Percentiles rank a stretch among this genome's conserved stretches.
Conservation (phyloP, 2,888 invertebrate genomes). For the Eueremaeus valkanovi region DNA sequence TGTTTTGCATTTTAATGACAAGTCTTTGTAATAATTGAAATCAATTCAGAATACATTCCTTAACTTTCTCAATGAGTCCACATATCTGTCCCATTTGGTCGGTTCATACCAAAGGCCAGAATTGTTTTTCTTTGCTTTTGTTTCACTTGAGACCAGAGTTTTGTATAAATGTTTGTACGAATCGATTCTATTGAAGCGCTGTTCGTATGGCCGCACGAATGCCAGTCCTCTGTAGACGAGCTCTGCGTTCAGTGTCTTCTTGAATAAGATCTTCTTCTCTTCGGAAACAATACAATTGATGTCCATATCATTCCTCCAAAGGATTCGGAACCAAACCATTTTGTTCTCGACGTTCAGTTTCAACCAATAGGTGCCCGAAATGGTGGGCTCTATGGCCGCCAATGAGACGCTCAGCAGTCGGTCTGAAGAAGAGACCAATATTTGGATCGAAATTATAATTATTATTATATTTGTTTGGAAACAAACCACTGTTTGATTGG, state of each 20-base stretch:
- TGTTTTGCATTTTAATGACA: not conserved
- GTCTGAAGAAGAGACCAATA: not conserved
- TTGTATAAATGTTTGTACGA: not conserved
- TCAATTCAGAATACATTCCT: not conserved
- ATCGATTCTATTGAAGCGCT: not conserved
- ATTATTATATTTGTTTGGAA: too few species aligned
- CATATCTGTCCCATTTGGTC: not conserved
- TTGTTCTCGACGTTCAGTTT: conserved; percentile 18
- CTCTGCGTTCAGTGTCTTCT: not conserved
- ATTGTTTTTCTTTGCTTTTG: conserved; percentile 14
- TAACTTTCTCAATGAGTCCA: not conserved
- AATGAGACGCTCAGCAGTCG: conserved; percentile 10
- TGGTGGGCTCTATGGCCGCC: conserved; percentile 11
- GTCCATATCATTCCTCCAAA: not conserved
- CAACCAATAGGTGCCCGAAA: conserved; percentile 35
- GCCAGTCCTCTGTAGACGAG: conserved; percentile 31
- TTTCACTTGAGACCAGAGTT: conserved; percentile 6
- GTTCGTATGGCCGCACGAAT: not conserved
- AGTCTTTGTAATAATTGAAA: too few species aligned
- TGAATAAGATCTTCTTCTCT: not conserved
- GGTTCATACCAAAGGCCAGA: conserved; percentile 22
- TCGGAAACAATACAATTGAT: not conserved
- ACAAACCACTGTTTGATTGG: not conserved
- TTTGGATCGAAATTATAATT: too few species aligned
- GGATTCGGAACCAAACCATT: conserved; percentile 7